Evolutionary conservation across 2,113 vertebrate species (phyloP), one percentile per base, ranked within the genome.

Genomic region (Ia io): DNA sequence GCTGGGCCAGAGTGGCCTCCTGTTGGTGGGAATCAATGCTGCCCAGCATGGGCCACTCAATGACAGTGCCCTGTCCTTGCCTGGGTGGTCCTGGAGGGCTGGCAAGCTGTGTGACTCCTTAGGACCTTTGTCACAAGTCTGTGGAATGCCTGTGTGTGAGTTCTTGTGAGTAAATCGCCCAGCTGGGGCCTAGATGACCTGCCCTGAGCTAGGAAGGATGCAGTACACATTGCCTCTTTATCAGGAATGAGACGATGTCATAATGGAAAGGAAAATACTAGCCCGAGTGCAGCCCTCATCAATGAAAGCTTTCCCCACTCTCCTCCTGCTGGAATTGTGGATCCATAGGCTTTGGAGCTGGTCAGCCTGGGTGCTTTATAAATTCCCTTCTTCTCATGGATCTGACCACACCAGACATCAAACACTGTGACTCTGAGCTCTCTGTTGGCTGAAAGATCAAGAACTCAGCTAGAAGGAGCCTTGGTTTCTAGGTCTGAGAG

Each of bases 21-120:
- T 16, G 2, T 63, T 42, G 18, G 22, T 85, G 88, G 78, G 82
- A 87, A 37, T 13, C 16, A 32, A 49, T 32, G 11, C 47, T 49
- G 2, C 87, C 47, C 20, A 78, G 63, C 9, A 6, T 0, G 17
- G 69, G 40, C 65, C 91, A 2, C 16, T 0, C 22, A 70, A 6
- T 42, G 56, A 86, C 18, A 67, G n/a, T 87, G 95, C 32, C 5
- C 0, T 0, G 9, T 89, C 70, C 44, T 37, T 78, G n/a, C 16
- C 49, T 97, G 97, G 93, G 95, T 97, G 90, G 83, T 97, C 93
- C 8, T 2, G 9, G 23, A 76, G 47, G 42, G 13, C 20, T 79
- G 14, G 44, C 89, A 63, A 88, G 32, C 51, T 92, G 1, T 23
- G 11, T 0, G 0, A 93, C 40, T 70, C 10, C 0, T 11, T 5